These are phyloP conservation scores for Sweltsa coloradensis DNA, from an alignment of 1,140 invertebrate genomes.

Conservation along the genomic window DNA sequence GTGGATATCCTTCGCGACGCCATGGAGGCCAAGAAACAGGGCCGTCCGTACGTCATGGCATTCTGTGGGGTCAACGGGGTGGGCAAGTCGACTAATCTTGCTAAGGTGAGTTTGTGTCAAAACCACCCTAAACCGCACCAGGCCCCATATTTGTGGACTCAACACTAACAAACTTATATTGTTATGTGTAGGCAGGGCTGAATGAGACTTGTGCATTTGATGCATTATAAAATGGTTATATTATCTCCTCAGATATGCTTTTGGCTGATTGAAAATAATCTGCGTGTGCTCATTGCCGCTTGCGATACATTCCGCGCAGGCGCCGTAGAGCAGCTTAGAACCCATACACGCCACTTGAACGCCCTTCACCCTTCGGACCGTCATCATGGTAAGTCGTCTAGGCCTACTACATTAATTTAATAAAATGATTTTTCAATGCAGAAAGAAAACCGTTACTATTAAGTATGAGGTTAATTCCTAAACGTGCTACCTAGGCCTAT, in stretches of 20 bases:
- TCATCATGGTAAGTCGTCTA: too few relatives aligned
- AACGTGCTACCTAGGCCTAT: too few relatives aligned
- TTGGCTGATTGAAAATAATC: constrained; percentile 97
- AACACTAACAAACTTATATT: neutral
- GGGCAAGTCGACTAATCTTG: constrained; percentile 98
- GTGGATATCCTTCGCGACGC: constrained; percentile 97
- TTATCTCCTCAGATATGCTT: constrained; percentile 96
- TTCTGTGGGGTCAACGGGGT: constrained; percentile 99
- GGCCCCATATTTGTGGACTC: neutral
- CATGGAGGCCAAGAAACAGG: constrained; percentile 68
- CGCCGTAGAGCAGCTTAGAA: constrained; percentile 95
- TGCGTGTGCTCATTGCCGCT: constrained; percentile 93
- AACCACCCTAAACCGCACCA: neutral
- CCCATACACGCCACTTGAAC: constrained; percentile 88
- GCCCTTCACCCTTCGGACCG: constrained; percentile 76
- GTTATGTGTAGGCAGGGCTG: neutral
- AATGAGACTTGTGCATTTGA: neutral
- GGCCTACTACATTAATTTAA: too few relatives aligned
- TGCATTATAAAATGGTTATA: neutral
- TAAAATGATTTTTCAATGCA: too few relatives aligned
- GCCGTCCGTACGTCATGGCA: constrained; percentile 85
- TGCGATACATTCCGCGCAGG: constrained; percentile 99
- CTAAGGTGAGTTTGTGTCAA: constrained; percentile 53
- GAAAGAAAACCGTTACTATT: too few relatives aligned
- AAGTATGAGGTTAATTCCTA: too few relatives aligned